These are phyloP conservation scores for Rhineura floridana DNA, from an alignment of 2,113 vertebrate genomes.

Conservation along the genomic window DNA sequence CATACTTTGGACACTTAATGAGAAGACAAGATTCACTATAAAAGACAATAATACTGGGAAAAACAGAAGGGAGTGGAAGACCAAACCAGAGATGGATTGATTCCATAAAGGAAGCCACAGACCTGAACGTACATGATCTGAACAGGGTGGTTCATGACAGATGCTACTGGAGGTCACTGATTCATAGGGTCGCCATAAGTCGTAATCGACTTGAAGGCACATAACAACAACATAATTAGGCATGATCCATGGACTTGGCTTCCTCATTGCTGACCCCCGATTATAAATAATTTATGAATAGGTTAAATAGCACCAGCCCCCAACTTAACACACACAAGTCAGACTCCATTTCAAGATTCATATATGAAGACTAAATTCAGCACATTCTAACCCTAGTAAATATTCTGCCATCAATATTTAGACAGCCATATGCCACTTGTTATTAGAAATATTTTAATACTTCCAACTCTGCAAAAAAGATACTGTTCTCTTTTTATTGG, in stretches of 20 bases:
- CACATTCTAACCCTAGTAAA: not conserved
- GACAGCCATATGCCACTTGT: not conserved
- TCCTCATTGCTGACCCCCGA: not conserved
- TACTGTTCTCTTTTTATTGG: not conserved
- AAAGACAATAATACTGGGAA: too few species aligned
- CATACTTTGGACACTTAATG: too few species aligned
- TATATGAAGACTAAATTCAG: not conserved
- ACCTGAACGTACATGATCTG: too few species aligned
- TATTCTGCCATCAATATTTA: not conserved
- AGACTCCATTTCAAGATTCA: not conserved
- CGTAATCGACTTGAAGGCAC: too few species aligned
- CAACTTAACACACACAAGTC: not conserved
- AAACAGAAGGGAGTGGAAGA: too few species aligned
- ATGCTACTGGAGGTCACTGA: too few species aligned
- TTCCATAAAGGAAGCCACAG: too few species aligned
- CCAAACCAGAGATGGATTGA: too few species aligned
- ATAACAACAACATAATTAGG: too few species aligned
- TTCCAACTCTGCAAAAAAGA: not conserved
- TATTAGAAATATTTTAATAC: not conserved
- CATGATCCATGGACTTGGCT: not conserved
- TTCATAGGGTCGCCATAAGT: too few species aligned
- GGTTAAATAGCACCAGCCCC: not conserved
- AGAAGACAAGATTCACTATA: too few species aligned
- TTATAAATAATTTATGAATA: not conserved
- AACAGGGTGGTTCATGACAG: too few species aligned